phyloP scores from a whole-genome alignment of 2,888 invertebrate genomes.

The Elmis aenea region DNA sequence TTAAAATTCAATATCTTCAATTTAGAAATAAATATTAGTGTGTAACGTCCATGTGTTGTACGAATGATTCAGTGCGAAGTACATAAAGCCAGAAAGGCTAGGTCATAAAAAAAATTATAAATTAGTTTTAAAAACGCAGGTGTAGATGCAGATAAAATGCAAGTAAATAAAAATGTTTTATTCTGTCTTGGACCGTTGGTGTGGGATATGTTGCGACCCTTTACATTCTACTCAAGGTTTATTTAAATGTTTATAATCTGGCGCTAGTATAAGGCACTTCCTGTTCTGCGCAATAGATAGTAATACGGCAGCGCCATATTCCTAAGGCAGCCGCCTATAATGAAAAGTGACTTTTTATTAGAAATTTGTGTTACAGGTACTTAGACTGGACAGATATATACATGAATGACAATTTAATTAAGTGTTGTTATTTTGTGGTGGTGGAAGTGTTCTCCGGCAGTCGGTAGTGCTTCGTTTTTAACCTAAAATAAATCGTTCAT shows the following conservation, averaged over 20 bases:
- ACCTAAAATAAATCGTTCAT: slow-evolving; percentile 15
- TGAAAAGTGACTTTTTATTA: slow-evolving; percentile 44
- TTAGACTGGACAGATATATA: slow-evolving; percentile 13
- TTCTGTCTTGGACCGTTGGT: no score
- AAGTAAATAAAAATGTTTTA: no score
- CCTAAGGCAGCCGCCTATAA: slow-evolving; percentile 67
- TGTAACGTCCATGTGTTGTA: no score
- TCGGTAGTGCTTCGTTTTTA: slow-evolving; percentile 13
- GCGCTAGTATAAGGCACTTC: slow-evolving; percentile 32
- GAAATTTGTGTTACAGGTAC: slow-evolving; percentile 38
- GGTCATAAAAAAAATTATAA: no score
- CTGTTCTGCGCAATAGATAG: slow-evolving; percentile 33
- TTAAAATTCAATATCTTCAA: no score
- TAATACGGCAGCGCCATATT: slow-evolving; percentile 62
- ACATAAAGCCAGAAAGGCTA: no score
- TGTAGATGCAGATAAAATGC: no score
- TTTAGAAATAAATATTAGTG: no score
- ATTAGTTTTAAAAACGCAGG: no score
- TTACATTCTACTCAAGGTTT: no score
- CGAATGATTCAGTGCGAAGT: no score
- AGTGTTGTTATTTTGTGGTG: slow-evolving; percentile 5
- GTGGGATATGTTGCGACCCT: no score
- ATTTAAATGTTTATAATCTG: slow-evolving; percentile 23
- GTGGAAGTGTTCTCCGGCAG: not conserved
- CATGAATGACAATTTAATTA: slow-evolving; percentile 5